Base-by-base conservation (phyloP, 2,113 vertebrate species). In the Burhinus oedicnemus region DNA sequence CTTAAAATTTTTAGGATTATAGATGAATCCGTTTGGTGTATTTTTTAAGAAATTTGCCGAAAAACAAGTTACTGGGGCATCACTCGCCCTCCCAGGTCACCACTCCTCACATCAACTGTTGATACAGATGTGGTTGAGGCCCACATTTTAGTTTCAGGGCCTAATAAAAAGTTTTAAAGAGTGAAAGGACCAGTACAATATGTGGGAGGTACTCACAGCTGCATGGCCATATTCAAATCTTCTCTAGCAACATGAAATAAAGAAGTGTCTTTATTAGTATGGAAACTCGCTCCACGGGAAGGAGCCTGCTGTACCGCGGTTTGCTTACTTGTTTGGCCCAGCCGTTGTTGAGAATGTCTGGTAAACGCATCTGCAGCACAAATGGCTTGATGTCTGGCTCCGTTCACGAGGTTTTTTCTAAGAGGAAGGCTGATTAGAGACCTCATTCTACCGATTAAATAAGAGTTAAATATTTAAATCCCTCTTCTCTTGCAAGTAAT, bases 61-160 rank as follows among this genome's bases (percentile, higher is more conserved):
- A 80, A 60, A 30, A 0, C 6, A 18, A 10, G 9, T 83, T 90
- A 47, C 5, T 72, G 25, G 29, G 27, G n/a, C 7, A 21, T 55
- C 25, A 16, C 21, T 89, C 0, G 0, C 13, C 7, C 8, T 29
- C 4, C 4, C 23, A 20, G 4, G 45, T 93, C 42, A 30, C 19
- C 4, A 5, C 10, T 58, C 14, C 14, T 62, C 6, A 6, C 3
- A 8, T 74, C 34, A 89, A 2, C 57, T 83, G 25, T 21, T 86
- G 44, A n/a, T 51, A 16, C 1, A 60, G n/a, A 10, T 72, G 10
- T 77, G 27, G 12, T 38, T 72, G 34, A 77, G 19, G 32, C 40
- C 9, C n/a, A 29, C 1, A 11, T 54, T 87, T 84, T 40, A 47
- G 13, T 76, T 83, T 83, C 57, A 60, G 19, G n/a, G 10, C 8